Base-by-base conservation (phyloP, 2,113 vertebrate species). In the Chitala chitala region DNA sequence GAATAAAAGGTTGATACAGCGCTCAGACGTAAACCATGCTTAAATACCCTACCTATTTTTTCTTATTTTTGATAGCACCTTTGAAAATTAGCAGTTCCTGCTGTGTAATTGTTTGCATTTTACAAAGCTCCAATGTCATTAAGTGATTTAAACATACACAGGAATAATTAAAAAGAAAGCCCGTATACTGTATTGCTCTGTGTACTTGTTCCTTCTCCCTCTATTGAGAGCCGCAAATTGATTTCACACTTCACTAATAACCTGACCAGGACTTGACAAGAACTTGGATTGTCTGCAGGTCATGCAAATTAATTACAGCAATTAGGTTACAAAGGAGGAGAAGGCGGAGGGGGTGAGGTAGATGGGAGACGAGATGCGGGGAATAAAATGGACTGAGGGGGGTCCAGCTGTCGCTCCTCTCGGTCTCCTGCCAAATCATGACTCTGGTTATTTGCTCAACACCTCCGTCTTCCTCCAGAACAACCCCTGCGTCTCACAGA, bases 191-290 rank as follows among this genome's bases (percentile, higher is more conserved):
- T 17, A 5, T 26, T 17, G 44, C 46, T 77, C 77, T 76, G 55
- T 58, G 74, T 63, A 56, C 71, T 75, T 77, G 69, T 71, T 80
- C 59, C 56, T 70, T 69, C 56, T 69, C n/a, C 64, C 76, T 79
- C 79, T 69, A 55, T 78, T 69, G 68, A 84, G 76, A 81, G 79
- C 73, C 51, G 73, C 78, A 82, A 84, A 84, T 81, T 84, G 81
- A 84, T 82, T 84, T 84, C 79, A 81, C 79, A 82, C 79, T 76
- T 78, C 78, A 73, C 79, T 84, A 84, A 82, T 84, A 84, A 79
- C 80, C 79, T 81, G 80, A 79, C 81, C 76, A 78, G 73, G 73
- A 79, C 75, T 75, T 81, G 80, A 79, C 78, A 77, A 80, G 82
- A 75, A 76, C 75, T 78, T 53, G 73, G 76, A 82, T 81, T 79